A percentile compares a stretch with the other conserved stretches of the same genome.
These are phyloP conservation scores for Balearica regulorum DNA, from an alignment of 2,797 vertebrate species.

Conservation along the genomic window DNA sequence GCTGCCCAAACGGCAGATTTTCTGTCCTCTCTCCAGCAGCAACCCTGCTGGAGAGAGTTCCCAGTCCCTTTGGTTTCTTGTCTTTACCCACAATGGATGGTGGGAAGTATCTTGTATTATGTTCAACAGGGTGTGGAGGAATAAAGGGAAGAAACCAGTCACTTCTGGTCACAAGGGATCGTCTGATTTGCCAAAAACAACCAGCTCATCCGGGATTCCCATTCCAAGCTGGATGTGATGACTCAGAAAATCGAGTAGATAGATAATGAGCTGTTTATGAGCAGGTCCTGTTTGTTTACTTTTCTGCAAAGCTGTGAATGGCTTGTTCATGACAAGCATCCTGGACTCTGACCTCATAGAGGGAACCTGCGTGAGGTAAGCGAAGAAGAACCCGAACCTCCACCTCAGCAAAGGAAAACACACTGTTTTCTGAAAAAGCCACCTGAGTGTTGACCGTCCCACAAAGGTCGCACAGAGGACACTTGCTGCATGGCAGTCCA, in stretches of 20 bases:
- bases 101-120: background rate
- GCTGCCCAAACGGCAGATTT: background rate
- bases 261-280: slow-evolving; percentile 53
- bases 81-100: background rate
- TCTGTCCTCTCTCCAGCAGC: background rate
- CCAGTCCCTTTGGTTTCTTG: background rate
- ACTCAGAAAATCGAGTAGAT: slow-evolving; percentile 29
- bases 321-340: background rate
- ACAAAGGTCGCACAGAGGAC: background rate
- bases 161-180: background rate
- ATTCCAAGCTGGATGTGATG: slow-evolving; percentile 5
- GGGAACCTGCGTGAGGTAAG: background rate
- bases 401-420: background rate
- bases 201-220: background rate
- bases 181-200: slow-evolving; percentile 8
- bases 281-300: slow-evolving; percentile 20
- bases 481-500: background rate
- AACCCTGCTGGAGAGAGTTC: background rate
- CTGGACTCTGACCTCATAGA: background rate
- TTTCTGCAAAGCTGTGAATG: background rate
- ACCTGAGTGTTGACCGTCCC: background rate
- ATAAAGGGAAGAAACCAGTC: slow-evolving; percentile 24
- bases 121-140: background rate
- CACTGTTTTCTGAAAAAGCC: background rate
- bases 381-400: background rate